phyloP scores from a whole-genome alignment of 2,888 invertebrate species.

The Synergus laeviventris region DNA sequence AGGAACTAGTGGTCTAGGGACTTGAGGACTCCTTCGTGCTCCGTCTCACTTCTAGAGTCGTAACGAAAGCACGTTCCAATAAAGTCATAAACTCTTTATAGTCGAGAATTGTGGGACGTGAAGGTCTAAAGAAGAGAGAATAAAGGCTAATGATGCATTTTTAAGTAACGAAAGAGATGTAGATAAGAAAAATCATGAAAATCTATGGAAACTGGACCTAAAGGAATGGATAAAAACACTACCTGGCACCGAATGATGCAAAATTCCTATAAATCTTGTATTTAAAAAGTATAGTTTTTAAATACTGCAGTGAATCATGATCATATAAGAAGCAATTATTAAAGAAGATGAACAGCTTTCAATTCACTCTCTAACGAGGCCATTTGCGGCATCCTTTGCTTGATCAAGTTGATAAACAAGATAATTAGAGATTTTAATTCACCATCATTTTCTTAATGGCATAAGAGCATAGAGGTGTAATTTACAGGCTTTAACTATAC shows the following conservation, averaged over 20 bases:
- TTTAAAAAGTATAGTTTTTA: not conserved
- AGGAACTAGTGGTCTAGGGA: not conserved
- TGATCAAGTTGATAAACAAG: conserved; percentile 32
- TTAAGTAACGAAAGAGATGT: too few relatives aligned
- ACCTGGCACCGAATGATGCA: not conserved
- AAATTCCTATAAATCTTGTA: not conserved
- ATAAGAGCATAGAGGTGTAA: conserved; percentile 27
- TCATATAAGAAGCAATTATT: conserved; percentile 31
- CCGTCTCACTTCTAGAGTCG: conserved; percentile 6
- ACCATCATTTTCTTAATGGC: conserved; percentile 30
- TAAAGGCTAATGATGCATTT: conserved; percentile 20
- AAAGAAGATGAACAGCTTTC: conserved; percentile 38
- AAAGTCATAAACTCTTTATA: conserved; percentile 36
- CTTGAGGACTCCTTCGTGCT: conserved; percentile 18
- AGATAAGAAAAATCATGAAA: too few relatives aligned
- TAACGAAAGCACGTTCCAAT: conserved; percentile 17
- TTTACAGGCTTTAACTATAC: conserved; percentile 22
- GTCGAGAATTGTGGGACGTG: conserved; percentile 22
- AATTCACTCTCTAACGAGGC: conserved; percentile 22
- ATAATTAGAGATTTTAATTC: conserved; percentile 38
- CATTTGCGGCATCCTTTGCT: conserved; percentile 36
- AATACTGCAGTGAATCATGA: conserved; percentile 6
- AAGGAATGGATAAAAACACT: not conserved
- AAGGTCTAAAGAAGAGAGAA: conserved; percentile 26
- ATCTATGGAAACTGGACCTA: not conserved